Base-by-base conservation (phyloP, 2,797 vertebrate species). In the Chrysocyon brachyurus region DNA sequence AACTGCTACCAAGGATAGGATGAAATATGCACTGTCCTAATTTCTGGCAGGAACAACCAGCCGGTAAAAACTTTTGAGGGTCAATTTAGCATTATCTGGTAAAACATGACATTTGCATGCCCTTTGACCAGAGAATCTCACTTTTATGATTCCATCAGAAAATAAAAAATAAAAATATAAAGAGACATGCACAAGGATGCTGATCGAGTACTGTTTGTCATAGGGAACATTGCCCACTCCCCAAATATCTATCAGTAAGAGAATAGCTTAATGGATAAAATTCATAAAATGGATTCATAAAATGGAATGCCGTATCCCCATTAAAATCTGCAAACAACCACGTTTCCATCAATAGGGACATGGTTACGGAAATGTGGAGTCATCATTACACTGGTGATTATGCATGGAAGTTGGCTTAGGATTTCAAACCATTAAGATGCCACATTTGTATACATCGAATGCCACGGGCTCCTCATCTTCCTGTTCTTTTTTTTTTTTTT, bases 311-410 rank as follows among this genome's bases (percentile, higher is more conserved):
- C 40, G 31, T 22, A 9, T 6, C 78, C 40, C 73, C 89, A 81
- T 94, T 83, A 93, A 72, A 96, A 52, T 70, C 85, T 83, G 56
- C 56, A 46, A 77, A 68, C 59, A 85, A 56, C 89, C 94, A 94
- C 28, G 49, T 90, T 90, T 68, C 94, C 49, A 73, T 92, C 96
- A 15, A 68, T 15, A 77, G 46, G 21, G 17, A 49, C 77, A 46
- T 3, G 56, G 73, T n/a, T 68, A 66, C 59, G 46, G 82, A 88
- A 95, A 94, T 31, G 6, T 19, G 75, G 24, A 24, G 59, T 56
- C 56, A 3, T 36, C 64, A 52, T 40, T 75, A 72, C 81, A 40
- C 12, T 93, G 92, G 92, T 28, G 46, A 19, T 31, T 52, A 52
- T 10, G 15, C 2, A 5, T 24, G 40, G 26, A 26, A 15, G 12